Evolutionary conservation across 64 coral and sea anemone species (phyloP), one percentile per base, ranked within the genome.

Genomic region (Hydrozoanthus tunicans): DNA sequence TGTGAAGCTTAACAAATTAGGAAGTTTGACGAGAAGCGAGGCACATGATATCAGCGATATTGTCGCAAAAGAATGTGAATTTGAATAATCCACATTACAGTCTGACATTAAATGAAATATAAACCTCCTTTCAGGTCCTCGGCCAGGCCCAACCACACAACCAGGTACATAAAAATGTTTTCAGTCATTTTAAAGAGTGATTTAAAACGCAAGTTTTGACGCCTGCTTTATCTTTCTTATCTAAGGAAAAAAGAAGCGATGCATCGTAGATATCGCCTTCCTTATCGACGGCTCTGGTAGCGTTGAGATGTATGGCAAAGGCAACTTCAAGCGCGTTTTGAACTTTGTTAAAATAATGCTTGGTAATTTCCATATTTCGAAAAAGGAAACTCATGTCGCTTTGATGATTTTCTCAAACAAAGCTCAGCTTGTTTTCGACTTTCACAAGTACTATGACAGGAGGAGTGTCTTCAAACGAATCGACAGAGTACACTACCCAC

Each of bases 301-400:
- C 65, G 80, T 97, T 13, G 95, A 97, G 64, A 97, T 97, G 95
- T 97, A 97, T 43, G 95, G 95, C 1, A 89, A 83, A 89, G 95
- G 95, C 7, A 97, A 97, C 70, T 97, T 94, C 76, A 88, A 92
- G 62, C 92, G 95, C 9, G 70, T 97, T 32, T 70, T 89, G 89
- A 66, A 94, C 62, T 94, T 97, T 51, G 81, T 97, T 64, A 97
- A 94, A 64, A n/a, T 43, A 3, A 91, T 94, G 27, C 84, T 83
- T 2, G 83, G 56, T 60, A 85, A 91, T 75, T 97, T 97, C 70
- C 20, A 91, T 73, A 94, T 97, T 78, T 97, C 95, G 20, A 89
- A 91, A 55, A 79, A 70, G 15, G 95, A 93, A 59, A 97, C 95
- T 11, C 95, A 94, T 62, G 90, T 97, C 7, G 95, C 92, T 9